Evolutionary conservation across 2,888 invertebrate species (phyloP), one percentile per base, ranked within the genome.

Genomic region (Caenorhabditis sp.): DNA sequence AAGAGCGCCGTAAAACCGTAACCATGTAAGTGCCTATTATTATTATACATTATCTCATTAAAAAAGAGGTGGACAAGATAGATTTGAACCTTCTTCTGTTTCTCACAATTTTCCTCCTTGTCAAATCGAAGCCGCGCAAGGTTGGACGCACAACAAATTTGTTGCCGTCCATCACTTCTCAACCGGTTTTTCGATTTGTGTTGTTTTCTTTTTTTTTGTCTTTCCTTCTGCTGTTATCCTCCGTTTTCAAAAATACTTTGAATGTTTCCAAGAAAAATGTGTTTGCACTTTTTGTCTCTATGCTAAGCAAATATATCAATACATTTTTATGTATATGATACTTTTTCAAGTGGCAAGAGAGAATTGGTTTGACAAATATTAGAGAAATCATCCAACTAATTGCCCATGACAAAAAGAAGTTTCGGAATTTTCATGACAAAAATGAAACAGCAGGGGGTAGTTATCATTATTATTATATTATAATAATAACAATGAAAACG

Each of bases 1-100:
- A 80, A 50, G 77, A 80, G 63, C 65, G 79, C 61, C 71, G 79
- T 43, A 79, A 77, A 65, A 79, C 79, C 49, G 70, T 79, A 54
- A 77, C 72, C 60, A 77, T 80, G 80, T 80, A 71, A 76, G 80
- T 76, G 21, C 17, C 23, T 26, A 14, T 26, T 8, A 26, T 26
- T 26, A 26, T 26, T 26, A 4, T 5, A 26, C 23, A 7, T 56
- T 26, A 10, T 43, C 14, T 38, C 27, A 59, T 70, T 27, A 49
- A 62, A 64, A 61, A 62, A 17, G 60, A 58, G 23, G 23, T 25
- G 38, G 23, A 31, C n/a, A n/a, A n/a, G n/a, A n/a, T n/a, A n/a
- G n/a, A 31, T 31, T 7, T 10, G 31, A 31, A 31, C 4, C 4
- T 59, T 20, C 31, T 4, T n/a, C 38, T 49, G 36, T 52, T 50